These are phyloP conservation scores for Coregonus clupeaformis DNA, from an alignment of 2,113 vertebrate species.

Conservation along the genomic window DNA sequence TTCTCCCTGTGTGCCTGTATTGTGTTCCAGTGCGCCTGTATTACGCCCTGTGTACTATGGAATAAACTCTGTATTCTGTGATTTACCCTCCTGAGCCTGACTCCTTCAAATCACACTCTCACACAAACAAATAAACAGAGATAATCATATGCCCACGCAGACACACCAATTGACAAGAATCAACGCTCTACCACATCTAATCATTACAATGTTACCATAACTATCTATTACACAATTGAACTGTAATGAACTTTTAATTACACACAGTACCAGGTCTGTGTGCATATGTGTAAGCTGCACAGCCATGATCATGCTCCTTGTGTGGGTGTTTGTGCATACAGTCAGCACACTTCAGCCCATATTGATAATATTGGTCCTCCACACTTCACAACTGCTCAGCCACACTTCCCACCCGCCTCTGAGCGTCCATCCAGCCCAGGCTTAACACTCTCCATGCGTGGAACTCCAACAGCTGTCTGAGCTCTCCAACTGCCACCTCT, in stretches of 20 bases:
- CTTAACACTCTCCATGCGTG: background rate
- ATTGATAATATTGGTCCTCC: background rate
- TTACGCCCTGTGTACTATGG: too few relatives aligned
- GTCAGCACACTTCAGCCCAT: background rate
- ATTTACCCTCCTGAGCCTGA: too few relatives aligned
- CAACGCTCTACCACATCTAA: too few relatives aligned
- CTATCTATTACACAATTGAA: too few relatives aligned
- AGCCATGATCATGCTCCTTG: too few relatives aligned
- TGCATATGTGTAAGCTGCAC: background rate
- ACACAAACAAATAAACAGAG: background rate
- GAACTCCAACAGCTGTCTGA: background rate
- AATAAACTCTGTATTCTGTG: too few relatives aligned
- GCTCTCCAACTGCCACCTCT: background rate
- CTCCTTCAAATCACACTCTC: too few relatives aligned
- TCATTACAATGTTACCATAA: too few relatives aligned
- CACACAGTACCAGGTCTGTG: too few relatives aligned
- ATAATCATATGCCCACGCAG: background rate
- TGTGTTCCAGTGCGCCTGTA: too few relatives aligned
- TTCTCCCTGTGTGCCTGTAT: too few relatives aligned
- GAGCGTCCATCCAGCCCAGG: background rate
- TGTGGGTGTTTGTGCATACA: background rate
- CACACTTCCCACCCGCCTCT: background rate
- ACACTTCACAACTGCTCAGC: background rate
- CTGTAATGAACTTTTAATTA: too few relatives aligned
- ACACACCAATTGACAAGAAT: background rate